Evolutionary conservation across 1,140 invertebrate genomes (phyloP).

Genomic region (Anthonomus grandis): DNA sequence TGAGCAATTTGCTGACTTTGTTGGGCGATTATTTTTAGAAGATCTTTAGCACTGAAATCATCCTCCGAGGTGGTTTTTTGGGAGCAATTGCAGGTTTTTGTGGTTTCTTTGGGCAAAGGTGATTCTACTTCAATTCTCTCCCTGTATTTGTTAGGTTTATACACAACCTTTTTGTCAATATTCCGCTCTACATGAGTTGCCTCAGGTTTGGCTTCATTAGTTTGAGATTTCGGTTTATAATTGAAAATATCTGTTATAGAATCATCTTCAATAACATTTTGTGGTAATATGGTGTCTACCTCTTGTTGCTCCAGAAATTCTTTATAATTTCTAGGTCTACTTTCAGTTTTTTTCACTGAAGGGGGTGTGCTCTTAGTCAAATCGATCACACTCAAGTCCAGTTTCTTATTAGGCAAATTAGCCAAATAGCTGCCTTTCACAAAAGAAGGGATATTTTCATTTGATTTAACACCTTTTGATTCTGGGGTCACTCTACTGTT

Average conservation of each 20-base stretch:
- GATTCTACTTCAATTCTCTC: not conserved
- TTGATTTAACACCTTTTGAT: constrained; percentile 2
- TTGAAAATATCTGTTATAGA: constrained; percentile 37
- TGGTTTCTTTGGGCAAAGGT: constrained; percentile 28
- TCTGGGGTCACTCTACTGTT: constrained; percentile 13
- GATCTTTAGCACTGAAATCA: constrained; percentile 54
- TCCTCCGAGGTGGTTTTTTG: constrained; percentile 40
- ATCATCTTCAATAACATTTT: constrained; percentile 23
- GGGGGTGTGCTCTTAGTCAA: constrained; percentile 10
- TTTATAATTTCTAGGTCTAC: constrained; percentile 26
- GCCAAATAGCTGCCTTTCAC: constrained; percentile 45
- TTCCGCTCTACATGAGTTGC: not conserved
- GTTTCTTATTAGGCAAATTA: constrained; percentile 42
- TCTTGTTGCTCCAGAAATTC: constrained; percentile 31
- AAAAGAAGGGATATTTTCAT: constrained; percentile 27
- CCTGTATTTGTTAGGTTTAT: not conserved
- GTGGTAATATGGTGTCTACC: not conserved
- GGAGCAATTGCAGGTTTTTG: constrained; percentile 33
- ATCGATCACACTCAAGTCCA: constrained; percentile 46
- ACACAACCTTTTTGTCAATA: not conserved
- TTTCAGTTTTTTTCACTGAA: not conserved
- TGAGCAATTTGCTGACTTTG: constrained; percentile 56
- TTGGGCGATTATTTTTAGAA: constrained; percentile 56
- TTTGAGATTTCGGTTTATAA: constrained; percentile 19
- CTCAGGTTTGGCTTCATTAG: not conserved